Evolutionary conservation across 2,113 vertebrate species (phyloP).

Genomic region (Cochlearius cochlearius): DNA sequence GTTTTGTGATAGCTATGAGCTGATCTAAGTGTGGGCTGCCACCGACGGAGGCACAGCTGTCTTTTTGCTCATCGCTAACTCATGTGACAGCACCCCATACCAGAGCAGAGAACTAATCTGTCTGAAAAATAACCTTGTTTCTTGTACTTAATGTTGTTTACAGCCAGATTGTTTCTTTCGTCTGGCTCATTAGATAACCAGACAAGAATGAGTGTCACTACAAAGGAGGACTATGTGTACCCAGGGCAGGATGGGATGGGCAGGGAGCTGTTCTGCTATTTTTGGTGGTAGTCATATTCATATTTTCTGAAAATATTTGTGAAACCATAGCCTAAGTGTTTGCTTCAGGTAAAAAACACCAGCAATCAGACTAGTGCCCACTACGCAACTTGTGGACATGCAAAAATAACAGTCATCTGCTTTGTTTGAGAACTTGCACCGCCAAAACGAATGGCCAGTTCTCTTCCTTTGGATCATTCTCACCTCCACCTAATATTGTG

Average conservation of each 20-base stretch:
- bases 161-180: neutral
- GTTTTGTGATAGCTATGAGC: neutral
- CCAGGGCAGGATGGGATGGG: neutral
- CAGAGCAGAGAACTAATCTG: neutral
- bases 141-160: neutral
- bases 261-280: neutral
- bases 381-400: neutral
- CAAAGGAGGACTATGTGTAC: neutral
- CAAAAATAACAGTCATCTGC: neutral
- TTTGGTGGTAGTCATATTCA: neutral
- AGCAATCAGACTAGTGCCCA: neutral
- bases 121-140: neutral
- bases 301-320: neutral
- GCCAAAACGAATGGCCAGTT: neutral
- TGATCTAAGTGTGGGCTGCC: neutral
- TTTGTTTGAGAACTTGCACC: neutral
- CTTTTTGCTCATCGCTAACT: neutral
- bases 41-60: neutral
- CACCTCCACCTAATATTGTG: neutral
- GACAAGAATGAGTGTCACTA: neutral
- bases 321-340: neutral
- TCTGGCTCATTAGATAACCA: neutral
- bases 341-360: neutral
- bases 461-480: neutral
- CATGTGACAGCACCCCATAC: neutral